Evolutionary conservation across 1,140 invertebrate species (phyloP).

Genomic region (Drosophila takahashii): DNA sequence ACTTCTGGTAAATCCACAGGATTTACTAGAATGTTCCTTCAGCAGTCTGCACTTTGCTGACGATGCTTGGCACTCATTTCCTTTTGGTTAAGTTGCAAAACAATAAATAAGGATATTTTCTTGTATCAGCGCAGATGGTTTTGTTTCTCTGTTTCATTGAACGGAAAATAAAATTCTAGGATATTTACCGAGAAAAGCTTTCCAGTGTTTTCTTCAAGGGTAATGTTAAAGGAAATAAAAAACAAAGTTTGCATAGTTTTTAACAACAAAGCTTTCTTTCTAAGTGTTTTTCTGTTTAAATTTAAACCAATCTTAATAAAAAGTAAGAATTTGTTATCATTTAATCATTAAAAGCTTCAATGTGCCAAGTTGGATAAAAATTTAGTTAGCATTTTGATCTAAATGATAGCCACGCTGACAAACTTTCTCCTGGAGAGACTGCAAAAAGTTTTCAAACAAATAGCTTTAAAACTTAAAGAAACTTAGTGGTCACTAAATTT

Average conservation of each 20-base stretch:
- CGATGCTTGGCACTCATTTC: not conserved
- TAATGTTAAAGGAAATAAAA: not conserved
- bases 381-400: slow-evolving; percentile 1
- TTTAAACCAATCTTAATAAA: no score
- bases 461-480: not conserved
- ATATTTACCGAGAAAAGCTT: not conserved
- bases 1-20: slow-evolving; percentile 13
- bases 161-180: not conserved
- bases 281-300: not conserved
- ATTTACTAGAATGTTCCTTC: slow-evolving; percentile 4
- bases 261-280: not conserved
- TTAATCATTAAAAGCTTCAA: no score
- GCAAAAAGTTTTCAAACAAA: not conserved
- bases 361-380: not conserved
- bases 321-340: no score
- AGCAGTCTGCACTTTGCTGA: slow-evolving; percentile 5
- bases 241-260: not conserved
- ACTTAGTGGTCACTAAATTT: not conserved
- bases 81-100: slow-evolving; percentile 3
- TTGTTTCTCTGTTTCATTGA: not conserved
- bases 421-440: not conserved
- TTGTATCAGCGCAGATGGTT: not conserved
- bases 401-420: no score
- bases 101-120: not conserved
- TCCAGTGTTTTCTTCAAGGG: not conserved